Evolutionary conservation across 2,888 invertebrate genomes (phyloP).

Genomic region (Diaperis boleti): DNA sequence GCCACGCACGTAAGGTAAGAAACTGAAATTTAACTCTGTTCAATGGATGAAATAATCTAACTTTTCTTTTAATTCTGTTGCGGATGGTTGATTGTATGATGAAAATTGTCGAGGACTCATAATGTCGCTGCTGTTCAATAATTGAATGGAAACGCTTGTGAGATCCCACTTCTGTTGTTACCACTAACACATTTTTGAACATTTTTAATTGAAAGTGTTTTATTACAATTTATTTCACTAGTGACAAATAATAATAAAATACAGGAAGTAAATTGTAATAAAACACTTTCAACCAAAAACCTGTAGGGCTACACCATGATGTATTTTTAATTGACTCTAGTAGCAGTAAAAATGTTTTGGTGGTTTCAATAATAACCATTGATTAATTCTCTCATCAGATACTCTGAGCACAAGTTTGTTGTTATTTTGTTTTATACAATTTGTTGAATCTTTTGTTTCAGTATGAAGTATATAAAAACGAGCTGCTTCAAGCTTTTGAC

Average conservation of each 20-base stretch:
- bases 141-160: too few relatives aligned
- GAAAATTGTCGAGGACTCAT: too few relatives aligned
- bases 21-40: background rate
- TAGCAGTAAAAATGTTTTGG: background rate
- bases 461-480: background rate
- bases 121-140: too few relatives aligned
- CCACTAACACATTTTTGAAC: background rate
- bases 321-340: too few relatives aligned
- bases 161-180: background rate
- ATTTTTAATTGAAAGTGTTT: too few relatives aligned
- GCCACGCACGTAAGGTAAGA: background rate
- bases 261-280: too few relatives aligned
- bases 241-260: too few relatives aligned
- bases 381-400: background rate
- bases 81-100: too few relatives aligned
- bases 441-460: constrained; percentile 9
- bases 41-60: background rate
- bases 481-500: background rate
- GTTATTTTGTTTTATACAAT: background rate
- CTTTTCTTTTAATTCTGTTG: too few relatives aligned
- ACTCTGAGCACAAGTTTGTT: background rate
- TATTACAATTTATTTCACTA: background rate
- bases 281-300: too few relatives aligned
- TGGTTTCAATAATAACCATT: background rate
- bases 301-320: too few relatives aligned